Evolutionary conservation across 2,113 vertebrate genomes (phyloP).

Genomic region (Ondatra zibethicus): DNA sequence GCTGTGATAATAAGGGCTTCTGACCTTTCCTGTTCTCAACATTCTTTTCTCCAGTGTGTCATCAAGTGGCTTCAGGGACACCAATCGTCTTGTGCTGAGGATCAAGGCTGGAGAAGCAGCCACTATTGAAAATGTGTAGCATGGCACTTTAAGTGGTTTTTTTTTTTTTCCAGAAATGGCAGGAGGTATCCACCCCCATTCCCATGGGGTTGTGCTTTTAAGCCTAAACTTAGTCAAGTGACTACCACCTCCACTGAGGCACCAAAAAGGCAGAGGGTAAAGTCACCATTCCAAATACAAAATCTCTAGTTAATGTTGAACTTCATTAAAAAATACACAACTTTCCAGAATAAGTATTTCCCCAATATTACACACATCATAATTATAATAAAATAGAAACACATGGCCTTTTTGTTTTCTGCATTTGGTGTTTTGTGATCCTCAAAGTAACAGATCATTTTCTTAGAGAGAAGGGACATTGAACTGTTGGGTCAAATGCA

Average conservation of each 20-base stretch:
- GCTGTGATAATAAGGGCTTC: neutral
- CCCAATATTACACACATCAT: neutral
- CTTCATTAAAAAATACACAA: neutral
- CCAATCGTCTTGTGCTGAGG: no score
- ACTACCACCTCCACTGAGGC: rapidly evolving
- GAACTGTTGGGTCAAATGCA: neutral
- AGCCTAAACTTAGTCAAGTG: neutral
- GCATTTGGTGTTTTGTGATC: neutral
- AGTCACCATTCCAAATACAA: neutral
- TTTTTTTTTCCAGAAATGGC: neutral
- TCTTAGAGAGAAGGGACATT: neutral
- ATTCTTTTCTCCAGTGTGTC: neutral
- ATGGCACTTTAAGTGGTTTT: neutral
- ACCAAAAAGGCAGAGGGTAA: neutral
- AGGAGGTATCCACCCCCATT: neutral
- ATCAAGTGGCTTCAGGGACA: neutral
- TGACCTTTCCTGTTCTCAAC: neutral
- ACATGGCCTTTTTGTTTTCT: neutral
- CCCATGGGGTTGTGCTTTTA: neutral
- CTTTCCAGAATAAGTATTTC: neutral
- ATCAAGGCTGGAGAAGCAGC: neutral
- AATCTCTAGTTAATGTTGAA: neutral
- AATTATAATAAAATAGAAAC: neutral
- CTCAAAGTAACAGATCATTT: neutral
- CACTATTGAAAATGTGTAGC: neutral